Conservation (phyloP, 2,797 vertebrate species). For the Anguilla marmorata region DNA sequence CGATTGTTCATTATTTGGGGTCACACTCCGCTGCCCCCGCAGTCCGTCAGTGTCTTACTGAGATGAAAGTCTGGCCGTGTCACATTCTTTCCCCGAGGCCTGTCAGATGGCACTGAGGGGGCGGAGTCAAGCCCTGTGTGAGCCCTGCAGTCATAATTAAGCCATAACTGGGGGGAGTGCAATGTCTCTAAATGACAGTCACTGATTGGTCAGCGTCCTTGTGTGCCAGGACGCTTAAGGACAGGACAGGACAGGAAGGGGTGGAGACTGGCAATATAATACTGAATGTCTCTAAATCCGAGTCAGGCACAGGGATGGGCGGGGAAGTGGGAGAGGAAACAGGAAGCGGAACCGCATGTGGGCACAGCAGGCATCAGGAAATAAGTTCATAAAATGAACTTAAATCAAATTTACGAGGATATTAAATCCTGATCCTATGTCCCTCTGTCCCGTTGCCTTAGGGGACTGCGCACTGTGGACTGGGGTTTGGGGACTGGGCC, state of each 20-base stretch:
- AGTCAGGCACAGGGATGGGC: neutral
- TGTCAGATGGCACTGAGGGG: neutral
- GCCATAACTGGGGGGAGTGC: neutral
- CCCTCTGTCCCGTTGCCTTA: neutral
- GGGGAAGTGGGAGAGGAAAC: too few species aligned
- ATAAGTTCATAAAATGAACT: slow-evolving; percentile 3
- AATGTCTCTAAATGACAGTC: neutral
- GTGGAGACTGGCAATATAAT: neutral
- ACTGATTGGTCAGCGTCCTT: neutral
- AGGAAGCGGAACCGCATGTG: slow-evolving; percentile 10
- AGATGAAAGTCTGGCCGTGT: neutral
- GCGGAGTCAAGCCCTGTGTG: neutral
- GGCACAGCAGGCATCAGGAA: neutral
- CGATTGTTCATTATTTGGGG: neutral
- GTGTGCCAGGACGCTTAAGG: neutral
- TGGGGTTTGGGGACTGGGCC: neutral
- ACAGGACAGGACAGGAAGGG: neutral
- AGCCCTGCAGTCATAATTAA: neutral
- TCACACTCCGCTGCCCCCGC: neutral
- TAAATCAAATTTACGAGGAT: slow-evolving; percentile 9
- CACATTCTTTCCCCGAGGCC: neutral
- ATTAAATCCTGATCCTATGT: slow-evolving; percentile 17
- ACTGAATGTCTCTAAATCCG: neutral
- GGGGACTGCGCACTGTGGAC: neutral
- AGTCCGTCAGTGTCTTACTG: neutral